Percentiles rank a stretch among this genome's conserved stretches.
Evolutionary conservation across 2,113 vertebrate species (phyloP).

Genomic region (Bos indicus): DNA sequence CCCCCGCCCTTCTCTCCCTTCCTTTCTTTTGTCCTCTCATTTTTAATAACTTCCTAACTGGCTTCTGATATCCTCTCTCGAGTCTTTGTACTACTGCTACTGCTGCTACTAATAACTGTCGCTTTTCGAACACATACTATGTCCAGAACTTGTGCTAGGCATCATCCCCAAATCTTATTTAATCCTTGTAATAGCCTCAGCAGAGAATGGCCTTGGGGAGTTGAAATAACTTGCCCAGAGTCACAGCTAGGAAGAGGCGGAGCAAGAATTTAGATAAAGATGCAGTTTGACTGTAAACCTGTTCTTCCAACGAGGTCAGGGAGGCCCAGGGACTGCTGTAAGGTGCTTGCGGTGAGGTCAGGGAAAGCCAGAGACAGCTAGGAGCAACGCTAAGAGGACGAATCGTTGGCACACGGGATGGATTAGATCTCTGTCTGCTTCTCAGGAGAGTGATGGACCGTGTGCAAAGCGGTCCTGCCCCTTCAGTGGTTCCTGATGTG

Average conservation of each 20-base stretch:
- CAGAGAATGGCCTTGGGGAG: background rate
- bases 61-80: background rate
- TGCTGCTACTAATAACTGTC: background rate
- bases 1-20: background rate
- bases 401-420: accelerated
- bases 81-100: background rate
- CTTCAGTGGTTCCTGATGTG: background rate
- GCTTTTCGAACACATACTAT: background rate
- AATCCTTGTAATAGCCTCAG: background rate
- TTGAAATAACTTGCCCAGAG: background rate
- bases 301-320: background rate
- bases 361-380: background rate
- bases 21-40: background rate
- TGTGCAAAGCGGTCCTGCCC: background rate
- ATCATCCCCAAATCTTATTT: background rate
- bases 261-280: background rate
- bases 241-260: background rate
- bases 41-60: background rate
- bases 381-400: background rate
- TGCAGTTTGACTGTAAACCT: background rate
- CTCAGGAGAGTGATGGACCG: too few species aligned
- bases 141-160: background rate
- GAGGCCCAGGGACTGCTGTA: background rate
- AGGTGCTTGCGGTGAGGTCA: background rate
- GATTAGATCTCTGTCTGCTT: background rate